A percentile compares a stretch with the other conserved stretches of the same genome.
Conservation (phyloP, 2,888 invertebrate species). For the Sclerodermus sp. region DNA sequence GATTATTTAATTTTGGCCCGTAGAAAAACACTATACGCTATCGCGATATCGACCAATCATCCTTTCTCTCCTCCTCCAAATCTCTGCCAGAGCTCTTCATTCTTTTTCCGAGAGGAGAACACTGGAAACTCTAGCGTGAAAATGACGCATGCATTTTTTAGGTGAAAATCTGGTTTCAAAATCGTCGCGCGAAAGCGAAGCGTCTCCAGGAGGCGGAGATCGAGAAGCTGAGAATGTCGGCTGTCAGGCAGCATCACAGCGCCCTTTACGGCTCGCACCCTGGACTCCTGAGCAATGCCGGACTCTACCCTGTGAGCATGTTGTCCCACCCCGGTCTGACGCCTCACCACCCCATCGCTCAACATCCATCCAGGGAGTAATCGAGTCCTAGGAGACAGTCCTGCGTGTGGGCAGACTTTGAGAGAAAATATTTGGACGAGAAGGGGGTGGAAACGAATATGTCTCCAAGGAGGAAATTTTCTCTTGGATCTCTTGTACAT, state of each 20-base stretch:
- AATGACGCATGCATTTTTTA: slow-evolving; percentile 56
- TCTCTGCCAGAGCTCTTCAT: no score
- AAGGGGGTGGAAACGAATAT: no score
- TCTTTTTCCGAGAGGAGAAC: no score
- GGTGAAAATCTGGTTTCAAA: slow-evolving; percentile 94
- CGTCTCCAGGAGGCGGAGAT: slow-evolving; percentile 96
- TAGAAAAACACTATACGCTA: no score
- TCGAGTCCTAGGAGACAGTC: background rate
- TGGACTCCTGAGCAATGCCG: slow-evolving; percentile 41
- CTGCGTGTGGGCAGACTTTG: background rate
- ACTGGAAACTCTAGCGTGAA: no score
- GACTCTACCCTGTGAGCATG: slow-evolving; percentile 51
- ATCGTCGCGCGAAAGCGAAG: slow-evolving; percentile 94
- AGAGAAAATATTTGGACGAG: no score
- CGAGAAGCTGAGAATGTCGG: slow-evolving; percentile 89
- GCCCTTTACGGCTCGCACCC: slow-evolving; percentile 51
- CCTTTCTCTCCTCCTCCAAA: no score
- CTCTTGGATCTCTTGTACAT: no score
- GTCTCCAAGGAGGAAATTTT: no score
- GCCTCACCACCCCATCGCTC: slow-evolving; percentile 39
- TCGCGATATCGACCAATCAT: no score
- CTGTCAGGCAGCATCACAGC: slow-evolving; percentile 56
- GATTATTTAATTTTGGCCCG: no score
- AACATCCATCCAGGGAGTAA: slow-evolving; percentile 47
- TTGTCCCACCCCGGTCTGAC: slow-evolving; percentile 47